Percentiles rank a stretch among this genome's conserved stretches.
Conservation (phyloP, 2,888 invertebrate genomes). For the Tachystola acroxantha region DNA sequence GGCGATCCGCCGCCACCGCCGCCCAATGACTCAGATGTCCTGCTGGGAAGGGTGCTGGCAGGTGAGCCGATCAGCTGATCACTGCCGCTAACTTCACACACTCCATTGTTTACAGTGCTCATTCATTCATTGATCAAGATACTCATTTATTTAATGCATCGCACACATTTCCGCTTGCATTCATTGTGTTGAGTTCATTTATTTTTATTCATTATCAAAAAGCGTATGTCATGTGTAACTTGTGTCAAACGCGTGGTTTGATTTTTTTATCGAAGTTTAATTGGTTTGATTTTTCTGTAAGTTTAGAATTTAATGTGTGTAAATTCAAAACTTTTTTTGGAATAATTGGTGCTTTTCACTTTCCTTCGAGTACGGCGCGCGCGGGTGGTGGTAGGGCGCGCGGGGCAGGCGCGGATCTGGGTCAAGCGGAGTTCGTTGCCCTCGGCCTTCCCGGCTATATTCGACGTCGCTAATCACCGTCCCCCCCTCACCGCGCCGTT, state of each 20-base stretch:
- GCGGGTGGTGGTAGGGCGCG: constrained; percentile 25
- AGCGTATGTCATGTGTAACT: too few relatives aligned
- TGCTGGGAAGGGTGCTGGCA: constrained; percentile 70
- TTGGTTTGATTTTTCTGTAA: too few relatives aligned
- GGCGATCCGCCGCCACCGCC: constrained; percentile 32
- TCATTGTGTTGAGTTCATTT: not conserved
- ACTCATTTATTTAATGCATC: constrained; percentile 11
- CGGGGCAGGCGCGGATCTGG: constrained; percentile 51
- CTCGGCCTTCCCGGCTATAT: constrained; percentile 78
- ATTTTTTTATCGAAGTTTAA: too few relatives aligned
- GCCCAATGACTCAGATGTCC: constrained; percentile 56
- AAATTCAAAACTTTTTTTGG: too few relatives aligned
- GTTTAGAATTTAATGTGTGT: too few relatives aligned
- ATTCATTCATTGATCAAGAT: constrained; percentile 17
- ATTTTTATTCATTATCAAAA: not conserved
- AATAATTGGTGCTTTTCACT: constrained; percentile 57
- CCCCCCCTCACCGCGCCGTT: constrained; percentile 24
- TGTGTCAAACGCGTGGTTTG: too few relatives aligned
- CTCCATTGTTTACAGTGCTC: constrained; percentile 26
- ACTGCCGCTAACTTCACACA: too few relatives aligned
- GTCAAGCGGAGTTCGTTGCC: constrained; percentile 77
- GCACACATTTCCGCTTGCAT: not conserved
- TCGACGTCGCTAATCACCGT: constrained; percentile 69
- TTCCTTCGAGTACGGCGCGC: constrained; percentile 39
- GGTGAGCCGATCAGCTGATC: constrained; percentile 61